These are phyloP conservation scores for Nyctereutes procyonoides DNA, from an alignment of 2,113 vertebrate genomes.

Conservation along the genomic window DNA sequence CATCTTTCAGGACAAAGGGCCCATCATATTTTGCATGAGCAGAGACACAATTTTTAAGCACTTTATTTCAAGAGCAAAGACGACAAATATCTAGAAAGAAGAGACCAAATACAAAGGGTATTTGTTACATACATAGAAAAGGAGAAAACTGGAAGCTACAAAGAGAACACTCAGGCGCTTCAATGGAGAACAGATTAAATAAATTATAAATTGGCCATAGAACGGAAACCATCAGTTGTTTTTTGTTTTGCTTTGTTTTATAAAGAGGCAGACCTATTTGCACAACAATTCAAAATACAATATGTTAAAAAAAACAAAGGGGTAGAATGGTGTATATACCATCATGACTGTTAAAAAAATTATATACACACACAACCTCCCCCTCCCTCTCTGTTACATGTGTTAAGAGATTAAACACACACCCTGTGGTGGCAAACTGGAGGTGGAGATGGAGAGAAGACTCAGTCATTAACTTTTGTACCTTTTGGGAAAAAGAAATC, in stretches of 20 bases:
- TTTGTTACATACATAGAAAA: constrained; percentile 64
- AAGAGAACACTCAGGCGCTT: constrained; percentile 43
- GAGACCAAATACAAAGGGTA: neutral
- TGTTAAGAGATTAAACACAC: neutral
- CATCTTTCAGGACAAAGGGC: neutral
- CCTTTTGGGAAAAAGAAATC: neutral
- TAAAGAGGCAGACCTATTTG: neutral
- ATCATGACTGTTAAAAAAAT: neutral
- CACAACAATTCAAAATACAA: neutral
- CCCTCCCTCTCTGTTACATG: neutral
- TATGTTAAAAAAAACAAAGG: neutral
- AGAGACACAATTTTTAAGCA: constrained; percentile 19
- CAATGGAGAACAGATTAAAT: neutral
- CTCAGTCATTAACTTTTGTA: neutral
- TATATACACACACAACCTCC: neutral
- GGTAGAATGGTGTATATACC: neutral
- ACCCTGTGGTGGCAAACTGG: neutral
- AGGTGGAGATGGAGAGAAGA: neutral
- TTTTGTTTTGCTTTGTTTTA: neutral
- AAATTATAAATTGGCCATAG: constrained; percentile 33
- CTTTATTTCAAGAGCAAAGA: neutral
- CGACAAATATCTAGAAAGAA: neutral
- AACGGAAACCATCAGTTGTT: constrained; percentile 22
- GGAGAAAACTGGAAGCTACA: constrained; percentile 32
- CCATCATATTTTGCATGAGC: neutral